Evolutionary conservation across 2,113 vertebrate species (phyloP), one percentile per base, ranked within the genome.

Genomic region (Catharus bicknelli): DNA sequence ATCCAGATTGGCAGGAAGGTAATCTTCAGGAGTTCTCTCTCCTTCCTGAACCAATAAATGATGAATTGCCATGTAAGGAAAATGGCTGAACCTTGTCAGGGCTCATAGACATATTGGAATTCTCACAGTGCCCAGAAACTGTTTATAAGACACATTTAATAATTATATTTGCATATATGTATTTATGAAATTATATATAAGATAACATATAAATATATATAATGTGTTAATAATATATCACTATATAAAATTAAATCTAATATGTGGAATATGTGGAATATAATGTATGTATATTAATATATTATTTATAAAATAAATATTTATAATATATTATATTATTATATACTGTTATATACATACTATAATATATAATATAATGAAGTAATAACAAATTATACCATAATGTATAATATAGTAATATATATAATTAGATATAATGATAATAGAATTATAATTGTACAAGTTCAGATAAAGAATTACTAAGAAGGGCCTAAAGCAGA

Each of bases 1-100:
- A 26, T 99, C 66, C 98, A 98, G 61, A 20, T 96, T 6, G 99
- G 99, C 85, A 98, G 98, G 94, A 99, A 99, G 99, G 99, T 98
- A 87, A 84, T n/a, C 20, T 10, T 4, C 54, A 27, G 40, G 38
- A 50, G 13, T 51, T 53, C 20, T 10, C 1, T 5, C 14, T 53
- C 2, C 2, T 27, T 50, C 51, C 58, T 45, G 22, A 59, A 32
- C 25, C 32, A 21, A 0, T 29, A 36, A 38, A 23, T 12, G 0
- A 53, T 19, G 17, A 64, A 50, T 30, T 40, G 40, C 21, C 13
- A 4, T 43, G 66, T 13, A 51, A 36, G 16, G 36, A 29, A 36
- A 70, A 61, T 5, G 16, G 32, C 30, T 61, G 66, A 36, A 16
- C 25, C 25, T 61, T 36, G 32, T 30, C 66, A 70, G 47, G 32